phyloP scores from a whole-genome alignment of 2,113 vertebrate species.

The Ammodytes dubius region DNA sequence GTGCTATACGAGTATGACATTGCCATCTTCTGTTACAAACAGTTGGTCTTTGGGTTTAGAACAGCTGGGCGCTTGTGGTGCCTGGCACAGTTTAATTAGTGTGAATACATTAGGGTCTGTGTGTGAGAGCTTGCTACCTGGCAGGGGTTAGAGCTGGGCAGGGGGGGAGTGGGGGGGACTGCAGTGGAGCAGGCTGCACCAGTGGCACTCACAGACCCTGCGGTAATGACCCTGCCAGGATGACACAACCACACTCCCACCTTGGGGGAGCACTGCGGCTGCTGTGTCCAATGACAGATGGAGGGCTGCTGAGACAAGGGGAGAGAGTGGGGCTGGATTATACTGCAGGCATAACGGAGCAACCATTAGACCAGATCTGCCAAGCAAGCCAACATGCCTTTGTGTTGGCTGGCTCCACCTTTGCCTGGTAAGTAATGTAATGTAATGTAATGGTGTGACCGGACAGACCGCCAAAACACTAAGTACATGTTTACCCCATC shows the following conservation, averaged over 20 bases:
- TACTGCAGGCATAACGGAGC: conserved; percentile 68
- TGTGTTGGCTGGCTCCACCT: conserved; percentile 71
- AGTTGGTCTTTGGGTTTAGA: conserved; percentile 77
- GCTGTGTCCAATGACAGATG: conserved; percentile 78
- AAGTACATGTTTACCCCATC: conserved; percentile 55
- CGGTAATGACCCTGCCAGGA: conserved; percentile 78
- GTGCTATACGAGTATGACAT: conserved; percentile 50
- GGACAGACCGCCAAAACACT: conserved; percentile 58
- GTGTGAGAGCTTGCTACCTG: conserved; percentile 82
- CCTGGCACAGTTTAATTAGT: conserved; percentile 85
- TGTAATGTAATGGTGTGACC: conserved; percentile 49
- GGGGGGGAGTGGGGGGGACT: conserved; percentile 77
- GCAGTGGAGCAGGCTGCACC: conserved; percentile 67
- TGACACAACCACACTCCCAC: conserved; percentile 70
- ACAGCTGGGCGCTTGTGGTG: conserved; percentile 75
- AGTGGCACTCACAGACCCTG: conserved; percentile 64
- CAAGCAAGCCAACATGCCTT: conserved; percentile 60
- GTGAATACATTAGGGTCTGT: conserved; percentile 84
- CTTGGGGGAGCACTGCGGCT: conserved; percentile 70
- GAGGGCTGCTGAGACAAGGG: conserved; percentile 68
- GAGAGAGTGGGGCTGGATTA: conserved; percentile 61
- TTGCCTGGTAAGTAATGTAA: conserved; percentile 56
- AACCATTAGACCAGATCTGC: conserved; percentile 64
- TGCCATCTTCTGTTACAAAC: conserved; percentile 69
- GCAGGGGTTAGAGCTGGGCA: conserved; percentile 79